These are phyloP conservation scores for Megalurothrips usitatus DNA, from an alignment of 2,888 invertebrate genomes.

Conservation along the genomic window DNA sequence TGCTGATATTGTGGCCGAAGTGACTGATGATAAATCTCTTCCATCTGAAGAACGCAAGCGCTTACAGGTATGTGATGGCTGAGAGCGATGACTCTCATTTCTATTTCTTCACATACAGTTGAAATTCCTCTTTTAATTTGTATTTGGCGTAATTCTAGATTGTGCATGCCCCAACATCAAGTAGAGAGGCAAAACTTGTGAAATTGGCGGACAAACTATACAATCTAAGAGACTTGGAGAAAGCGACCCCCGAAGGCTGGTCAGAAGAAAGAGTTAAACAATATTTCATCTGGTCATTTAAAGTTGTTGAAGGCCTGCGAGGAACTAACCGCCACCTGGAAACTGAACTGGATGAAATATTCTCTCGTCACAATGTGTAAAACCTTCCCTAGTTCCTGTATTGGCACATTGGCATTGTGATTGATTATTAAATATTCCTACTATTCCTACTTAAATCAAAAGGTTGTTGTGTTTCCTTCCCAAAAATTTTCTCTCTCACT, in stretches of 20 bases:
- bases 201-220: slow-evolving; percentile 79
- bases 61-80: slow-evolving; percentile 48
- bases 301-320: slow-evolving; percentile 60
- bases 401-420: no score
- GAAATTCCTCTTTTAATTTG: slow-evolving; percentile 19
- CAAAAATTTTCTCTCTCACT: neutral
- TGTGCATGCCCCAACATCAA: slow-evolving; percentile 53
- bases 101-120: neutral
- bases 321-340: slow-evolving; percentile 60
- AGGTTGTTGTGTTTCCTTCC: neutral
- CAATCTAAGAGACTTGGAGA: slow-evolving; percentile 67
- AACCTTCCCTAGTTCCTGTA: no score
- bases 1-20: slow-evolving; percentile 55
- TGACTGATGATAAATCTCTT: slow-evolving; percentile 70
- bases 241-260: slow-evolving; percentile 58
- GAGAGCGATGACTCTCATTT: neutral
- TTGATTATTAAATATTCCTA: no score
- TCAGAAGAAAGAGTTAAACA: slow-evolving; percentile 52
- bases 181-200: slow-evolving; percentile 64
- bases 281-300: slow-evolving; percentile 66
- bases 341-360: slow-evolving; percentile 52
- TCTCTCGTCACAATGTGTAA: slow-evolving; percentile 39
- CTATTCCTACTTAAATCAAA: no score
- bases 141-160: slow-evolving; percentile 45
- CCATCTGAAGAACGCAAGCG: slow-evolving; percentile 59